These are phyloP conservation scores for Ennomos erosarius DNA, from an alignment of 2,888 invertebrate genomes.

Conservation along the genomic window DNA sequence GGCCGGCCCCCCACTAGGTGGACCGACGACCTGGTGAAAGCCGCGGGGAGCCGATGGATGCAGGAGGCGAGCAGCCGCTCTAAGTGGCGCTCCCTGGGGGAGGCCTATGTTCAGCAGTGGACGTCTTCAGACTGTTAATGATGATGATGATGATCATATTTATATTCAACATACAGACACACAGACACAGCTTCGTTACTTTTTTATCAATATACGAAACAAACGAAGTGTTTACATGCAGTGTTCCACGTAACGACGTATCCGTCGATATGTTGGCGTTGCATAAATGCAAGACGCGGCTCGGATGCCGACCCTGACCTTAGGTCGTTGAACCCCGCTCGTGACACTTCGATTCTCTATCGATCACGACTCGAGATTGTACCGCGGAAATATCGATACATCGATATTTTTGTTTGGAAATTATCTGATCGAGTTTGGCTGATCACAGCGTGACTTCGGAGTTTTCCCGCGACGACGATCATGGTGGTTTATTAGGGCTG, in stretches of 20 bases:
- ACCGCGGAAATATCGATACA: slow-evolving; percentile 69
- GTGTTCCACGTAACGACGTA: slow-evolving; percentile 77
- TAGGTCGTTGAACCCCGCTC: slow-evolving; percentile 76
- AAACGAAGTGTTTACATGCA: slow-evolving; percentile 52
- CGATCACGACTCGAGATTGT: slow-evolving; percentile 80
- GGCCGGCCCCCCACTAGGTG: too few relatives aligned
- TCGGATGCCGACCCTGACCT: slow-evolving; percentile 78
- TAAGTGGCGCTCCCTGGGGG: too few relatives aligned
- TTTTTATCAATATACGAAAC: not conserved
- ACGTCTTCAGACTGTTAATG: too few relatives aligned
- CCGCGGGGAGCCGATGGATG: too few relatives aligned
- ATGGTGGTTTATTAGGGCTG: slow-evolving; percentile 30
- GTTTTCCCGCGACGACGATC: slow-evolving; percentile 61
- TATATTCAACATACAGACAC: not conserved
- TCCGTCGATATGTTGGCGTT: slow-evolving; percentile 63
- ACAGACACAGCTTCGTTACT: not conserved
- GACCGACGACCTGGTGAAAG: too few relatives aligned
- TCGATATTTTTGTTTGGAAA: slow-evolving; percentile 68
- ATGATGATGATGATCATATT: too few relatives aligned
- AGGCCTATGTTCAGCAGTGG: too few relatives aligned
- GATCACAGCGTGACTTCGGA: slow-evolving; percentile 64
- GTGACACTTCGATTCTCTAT: slow-evolving; percentile 84
- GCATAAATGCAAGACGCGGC: slow-evolving; percentile 70
- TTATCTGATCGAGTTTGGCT: slow-evolving; percentile 71
- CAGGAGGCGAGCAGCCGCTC: too few relatives aligned